Base-by-base conservation (phyloP, 2,888 invertebrate genomes). In the Plebejus argus region DNA sequence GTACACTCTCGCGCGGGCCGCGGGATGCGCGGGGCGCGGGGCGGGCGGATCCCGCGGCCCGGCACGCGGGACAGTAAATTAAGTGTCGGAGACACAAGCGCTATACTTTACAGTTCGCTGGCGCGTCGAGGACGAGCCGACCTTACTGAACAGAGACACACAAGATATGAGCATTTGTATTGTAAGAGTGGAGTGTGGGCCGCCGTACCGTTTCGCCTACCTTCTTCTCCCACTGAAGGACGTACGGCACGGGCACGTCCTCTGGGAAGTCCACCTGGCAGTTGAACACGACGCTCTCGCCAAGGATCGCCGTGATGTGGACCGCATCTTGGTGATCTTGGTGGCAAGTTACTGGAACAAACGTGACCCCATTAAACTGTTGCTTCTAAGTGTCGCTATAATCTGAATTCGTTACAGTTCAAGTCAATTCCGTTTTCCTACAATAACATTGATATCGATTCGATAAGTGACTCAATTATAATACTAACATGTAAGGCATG, bases 221-320 rank as follows among this genome's bases (percentile, higher is more conserved):
- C 97, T 98, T 98, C 97, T 99, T 99, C 96, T 98, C 98, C 99
- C 99, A 99, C 96, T 98, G 98, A 94, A 99, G 97, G 95, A 99
- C 98, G 95, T 98, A 98, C 95, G 98, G 98, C 95, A 98, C 98
- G 90, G 98, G 97, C 95, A 98, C 97, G 95, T 98, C 97, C 94
- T 98, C 97, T 92, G 98, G 98, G 95, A 98, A 99, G 95, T 98
- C 98, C 95, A 99, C 98, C 95, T 98, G 98, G 95, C 99, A 99
- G 95, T 98, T 98, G 96, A 99, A 98, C 91, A 99, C 97, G 95
- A 99, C 98, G 92, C 98, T 98, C 95, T 99, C 98, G 91, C 99
- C 99, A 89, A 99, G 96, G 95, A 98, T 98, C 86, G 99, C 98
- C 91, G 99, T 98, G 95, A 99, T 98, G 95, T 98, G 98, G 91